These are phyloP conservation scores for Caenorhabditis brenneri DNA, from an alignment of 1,140 invertebrate genomes.

Conservation along the genomic window DNA sequence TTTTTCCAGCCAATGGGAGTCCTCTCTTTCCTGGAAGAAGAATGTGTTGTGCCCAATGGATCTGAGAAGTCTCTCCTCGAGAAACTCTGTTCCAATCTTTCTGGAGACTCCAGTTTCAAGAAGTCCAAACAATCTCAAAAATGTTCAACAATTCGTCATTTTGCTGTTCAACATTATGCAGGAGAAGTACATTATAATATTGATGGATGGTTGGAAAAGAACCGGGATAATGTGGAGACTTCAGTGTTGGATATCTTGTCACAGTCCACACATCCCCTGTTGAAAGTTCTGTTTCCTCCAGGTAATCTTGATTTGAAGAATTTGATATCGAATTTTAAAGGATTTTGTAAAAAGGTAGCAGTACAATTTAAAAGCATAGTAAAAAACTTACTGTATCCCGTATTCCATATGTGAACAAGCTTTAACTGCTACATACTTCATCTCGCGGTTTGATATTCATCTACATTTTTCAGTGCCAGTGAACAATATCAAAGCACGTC, in stretches of 20 bases:
- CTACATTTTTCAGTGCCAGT: conserved; percentile 40
- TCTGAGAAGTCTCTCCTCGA: conserved; percentile 96
- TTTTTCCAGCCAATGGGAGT: conserved; percentile 95
- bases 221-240: conserved; percentile 98
- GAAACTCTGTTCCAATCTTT: conserved; percentile 78
- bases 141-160: conserved; percentile 84
- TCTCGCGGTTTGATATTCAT: too few species aligned
- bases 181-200: conserved; percentile 94
- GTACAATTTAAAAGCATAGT: too few species aligned
- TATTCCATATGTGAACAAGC: too few species aligned
- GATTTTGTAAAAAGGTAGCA: too few species aligned
- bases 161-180: conserved; percentile 97
- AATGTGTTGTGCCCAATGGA: conserved; percentile 99
- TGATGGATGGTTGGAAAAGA: conserved; percentile 97
- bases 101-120: conserved; percentile 51
- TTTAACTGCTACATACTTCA: too few species aligned
- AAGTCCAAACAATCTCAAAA: conserved; percentile 67
- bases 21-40: conserved; percentile 98
- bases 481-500: conserved; percentile 51
- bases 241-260: conserved; percentile 89
- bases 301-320: too few species aligned
- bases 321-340: too few species aligned
- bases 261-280: conserved; percentile 50
- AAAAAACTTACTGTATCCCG: too few species aligned
- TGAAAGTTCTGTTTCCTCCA: conserved; percentile 49